Evolutionary conservation across 1,140 invertebrate genomes (phyloP), one percentile per base, ranked within the genome.

Genomic region (Lepidostoma basale): DNA sequence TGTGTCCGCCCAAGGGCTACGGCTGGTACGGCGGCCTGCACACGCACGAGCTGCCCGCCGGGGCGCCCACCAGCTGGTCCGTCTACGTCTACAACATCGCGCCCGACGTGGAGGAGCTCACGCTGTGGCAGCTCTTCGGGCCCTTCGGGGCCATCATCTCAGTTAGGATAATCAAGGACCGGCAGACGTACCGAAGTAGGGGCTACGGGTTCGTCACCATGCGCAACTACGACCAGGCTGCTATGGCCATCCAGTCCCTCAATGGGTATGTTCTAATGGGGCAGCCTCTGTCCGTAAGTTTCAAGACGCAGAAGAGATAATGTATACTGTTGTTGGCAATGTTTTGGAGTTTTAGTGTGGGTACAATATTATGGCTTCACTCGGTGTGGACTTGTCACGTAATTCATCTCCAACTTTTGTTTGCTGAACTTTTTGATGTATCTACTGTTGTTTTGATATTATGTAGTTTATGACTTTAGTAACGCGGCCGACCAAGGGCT

Each of bases 161-260:
- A 76, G 97, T 99, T 70, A 99, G 98, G 86, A 94, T 97, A 74
- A 98, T 99, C 76, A 92, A 96, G 76, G 98, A 99, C 84, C 89
- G 95, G 77, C 93, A 97, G 80, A 97, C 97, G 73, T 96, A 98
- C 86, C 98, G 99, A 84, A 99, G 97, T 88, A 98, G 98, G 86
- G 98, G 98, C 72, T 99, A 98, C 80, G 98, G 96, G 39, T 98
- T 99, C 83, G 96, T 99, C 36, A 98, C 96, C 68, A 99, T 99
- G 98, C 97, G 96, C 79, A 98, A 98, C 83, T 99, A 99, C 81
- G 97, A 99, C 77, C 97, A 99, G 79, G 96, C 97, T 12, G 89
- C 97, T 12, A 94, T 97, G 77, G 97, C 98, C 71, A 99, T 99
- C 77, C 94, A 97, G 79, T 95, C 94, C 71, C 86, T 99, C 68